Evolutionary conservation across 2,797 vertebrate genomes (phyloP), one percentile per base, ranked within the genome.

Genomic region (Eulemur coronatus): DNA sequence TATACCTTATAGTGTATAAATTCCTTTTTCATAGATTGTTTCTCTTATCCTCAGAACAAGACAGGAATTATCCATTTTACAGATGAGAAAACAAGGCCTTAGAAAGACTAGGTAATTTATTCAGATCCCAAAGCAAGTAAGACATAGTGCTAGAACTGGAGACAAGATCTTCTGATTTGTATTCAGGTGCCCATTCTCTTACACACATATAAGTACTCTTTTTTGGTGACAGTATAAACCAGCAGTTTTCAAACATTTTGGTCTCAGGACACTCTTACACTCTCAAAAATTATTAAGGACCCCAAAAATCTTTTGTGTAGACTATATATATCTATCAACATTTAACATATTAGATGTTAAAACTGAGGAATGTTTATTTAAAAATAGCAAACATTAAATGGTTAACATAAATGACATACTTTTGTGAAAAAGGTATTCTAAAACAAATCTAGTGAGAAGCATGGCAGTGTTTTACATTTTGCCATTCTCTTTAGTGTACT

Each of bases 21-120:
- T 72, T 84, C 14, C 22, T 88, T 95, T 91, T 65, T 69, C 4
- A 13, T 92, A 79, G 91, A 94, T 95, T 96, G 41, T 93, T 38
- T 91, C 80, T 94, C 84, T 82, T 92, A 59, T 93, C 22, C 33
- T 96, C 26, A 78, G 65, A 76, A 87, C 30, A 88, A 67, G 63
- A 70, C 63, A 79, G 30, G 55, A 96, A 30, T 95, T 72, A 70
- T 5, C n/a, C 52, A n/a, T 92, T 97, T 95, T 65, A 76, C 38
- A 84, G 82, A 82, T 92, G 93, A 95, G 52, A 55, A 94, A 96
- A 89, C 48, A 50, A 94, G 72, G n/a, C n/a, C 35, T 70, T 92
- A 93, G 35, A 81, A 46, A 76, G 20, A 87, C 30, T 85, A 46
- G 82, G 52, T 80, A 76, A 69, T 90, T 75, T 93, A 69, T 75